These are phyloP conservation scores for Neotoxoptera formosana DNA, from an alignment of 1,140 invertebrate genomes.

Conservation along the genomic window DNA sequence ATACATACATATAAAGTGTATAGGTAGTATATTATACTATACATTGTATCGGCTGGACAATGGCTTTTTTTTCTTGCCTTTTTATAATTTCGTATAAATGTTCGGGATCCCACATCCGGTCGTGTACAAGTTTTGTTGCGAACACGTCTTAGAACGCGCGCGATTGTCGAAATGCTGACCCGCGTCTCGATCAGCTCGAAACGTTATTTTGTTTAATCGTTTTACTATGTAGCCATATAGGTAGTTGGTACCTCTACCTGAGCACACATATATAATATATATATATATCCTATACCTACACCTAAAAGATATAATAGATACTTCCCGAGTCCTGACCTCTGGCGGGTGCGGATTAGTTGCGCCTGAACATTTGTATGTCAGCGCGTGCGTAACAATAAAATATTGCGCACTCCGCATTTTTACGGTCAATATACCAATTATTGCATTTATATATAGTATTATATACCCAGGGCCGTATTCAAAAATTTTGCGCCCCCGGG, in stretches of 20 bases:
- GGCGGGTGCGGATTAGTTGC: background rate
- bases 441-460: background rate
- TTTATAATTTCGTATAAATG: background rate
- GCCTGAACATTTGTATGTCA: background rate
- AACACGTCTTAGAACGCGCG: background rate
- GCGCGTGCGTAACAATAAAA: too few relatives aligned
- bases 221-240: too few relatives aligned
- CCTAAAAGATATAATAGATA: background rate
- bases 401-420: background rate
- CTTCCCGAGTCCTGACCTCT: too few relatives aligned
- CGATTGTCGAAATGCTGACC: background rate
- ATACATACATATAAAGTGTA: background rate
- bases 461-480: too few relatives aligned
- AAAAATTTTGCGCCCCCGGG: too few relatives aligned
- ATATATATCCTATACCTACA: background rate
- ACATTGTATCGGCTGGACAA: background rate
- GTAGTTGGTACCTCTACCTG: too few relatives aligned
- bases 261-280: too few relatives aligned
- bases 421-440: background rate
- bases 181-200: background rate
- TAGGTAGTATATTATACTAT: conserved; percentile 16
- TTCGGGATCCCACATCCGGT: background rate
- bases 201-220: background rate
- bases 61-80: background rate
- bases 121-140: background rate